These are phyloP conservation scores for Microplitis mediator DNA, from an alignment of 1,140 invertebrate species.

Conservation along the genomic window DNA sequence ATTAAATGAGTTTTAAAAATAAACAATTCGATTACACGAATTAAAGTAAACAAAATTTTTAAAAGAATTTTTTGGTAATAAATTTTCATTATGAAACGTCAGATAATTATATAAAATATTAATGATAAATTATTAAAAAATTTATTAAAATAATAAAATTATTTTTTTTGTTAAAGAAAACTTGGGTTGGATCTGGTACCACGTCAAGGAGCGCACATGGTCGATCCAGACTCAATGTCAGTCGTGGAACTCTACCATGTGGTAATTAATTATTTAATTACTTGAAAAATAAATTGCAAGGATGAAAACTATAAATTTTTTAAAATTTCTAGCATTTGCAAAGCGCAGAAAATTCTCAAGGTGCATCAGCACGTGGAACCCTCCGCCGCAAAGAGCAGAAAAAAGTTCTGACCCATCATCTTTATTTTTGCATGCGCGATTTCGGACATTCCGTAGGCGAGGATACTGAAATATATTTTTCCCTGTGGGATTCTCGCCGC, in stretches of 20 bases:
- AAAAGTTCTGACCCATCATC: constrained; percentile 79
- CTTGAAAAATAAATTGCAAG: neutral
- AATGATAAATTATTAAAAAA: too few species aligned
- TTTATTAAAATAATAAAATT: too few species aligned
- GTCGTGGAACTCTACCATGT: constrained; percentile 88
- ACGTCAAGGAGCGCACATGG: constrained; percentile 81
- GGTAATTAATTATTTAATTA: constrained; percentile 53
- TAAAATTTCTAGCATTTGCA: constrained; percentile 69
- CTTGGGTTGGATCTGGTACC: constrained; percentile 91
- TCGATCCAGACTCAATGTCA: constrained; percentile 86
- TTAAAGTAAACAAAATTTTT: too few species aligned
- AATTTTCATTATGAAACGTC: too few species aligned
- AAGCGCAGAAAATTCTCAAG: constrained; percentile 80
- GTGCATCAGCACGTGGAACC: constrained; percentile 77
- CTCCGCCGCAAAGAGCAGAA: constrained; percentile 70
- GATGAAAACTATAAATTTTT: constrained; percentile 11
- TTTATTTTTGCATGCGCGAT: constrained; percentile 87
- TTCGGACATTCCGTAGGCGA: constrained; percentile 86
- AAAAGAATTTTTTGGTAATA: too few species aligned
- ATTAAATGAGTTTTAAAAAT: too few species aligned
- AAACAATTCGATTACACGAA: too few species aligned
- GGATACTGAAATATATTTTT: constrained; percentile 87
- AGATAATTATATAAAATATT: too few species aligned
- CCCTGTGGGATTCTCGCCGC: constrained; percentile 80
- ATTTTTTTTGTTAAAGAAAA: constrained; percentile 74